phyloP scores from a whole-genome alignment of 1,140 invertebrate genomes.

The Ceratina japonica region DNA sequence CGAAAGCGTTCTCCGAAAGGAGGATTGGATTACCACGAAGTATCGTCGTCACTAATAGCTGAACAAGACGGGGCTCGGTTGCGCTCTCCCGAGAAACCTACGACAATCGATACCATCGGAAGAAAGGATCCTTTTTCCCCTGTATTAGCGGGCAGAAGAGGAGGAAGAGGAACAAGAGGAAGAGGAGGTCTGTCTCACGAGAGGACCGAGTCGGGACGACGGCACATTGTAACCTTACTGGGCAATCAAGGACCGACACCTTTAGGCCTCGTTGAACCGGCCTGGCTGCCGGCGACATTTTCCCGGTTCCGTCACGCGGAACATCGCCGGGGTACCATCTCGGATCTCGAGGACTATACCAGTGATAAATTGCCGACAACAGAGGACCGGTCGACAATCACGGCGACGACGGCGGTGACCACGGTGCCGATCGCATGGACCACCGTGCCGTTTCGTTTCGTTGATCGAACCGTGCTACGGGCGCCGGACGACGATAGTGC shows the following conservation, averaged over 20 bases:
- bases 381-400: not conserved
- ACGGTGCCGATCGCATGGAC: slow-evolving; percentile 32
- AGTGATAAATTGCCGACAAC: not conserved
- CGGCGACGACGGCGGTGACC: slow-evolving; percentile 22
- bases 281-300: not conserved
- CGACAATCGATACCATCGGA: slow-evolving; percentile 12
- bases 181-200: slow-evolving; percentile 39
- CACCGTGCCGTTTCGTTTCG: slow-evolving; percentile 10
- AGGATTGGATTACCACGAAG: slow-evolving; percentile 43
- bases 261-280: not conserved
- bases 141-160: not conserved
- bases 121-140: slow-evolving; percentile 22
- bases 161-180: slow-evolving; percentile 26
- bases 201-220: slow-evolving; percentile 34
- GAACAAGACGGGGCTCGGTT: slow-evolving; percentile 4
- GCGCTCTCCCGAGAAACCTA: not conserved
- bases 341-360: not conserved
- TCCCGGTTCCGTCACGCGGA: not conserved
- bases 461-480: slow-evolving; percentile 18
- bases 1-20: not conserved
- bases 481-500: slow-evolving; percentile 38
- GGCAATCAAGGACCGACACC: slow-evolving; percentile 21
- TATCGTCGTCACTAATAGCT: not conserved
- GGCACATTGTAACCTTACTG: slow-evolving; percentile 45
- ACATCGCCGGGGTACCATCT: slow-evolving; percentile 6